phyloP scores from a whole-genome alignment of 1,140 invertebrate species.

The Drosophila subpulchrella region DNA sequence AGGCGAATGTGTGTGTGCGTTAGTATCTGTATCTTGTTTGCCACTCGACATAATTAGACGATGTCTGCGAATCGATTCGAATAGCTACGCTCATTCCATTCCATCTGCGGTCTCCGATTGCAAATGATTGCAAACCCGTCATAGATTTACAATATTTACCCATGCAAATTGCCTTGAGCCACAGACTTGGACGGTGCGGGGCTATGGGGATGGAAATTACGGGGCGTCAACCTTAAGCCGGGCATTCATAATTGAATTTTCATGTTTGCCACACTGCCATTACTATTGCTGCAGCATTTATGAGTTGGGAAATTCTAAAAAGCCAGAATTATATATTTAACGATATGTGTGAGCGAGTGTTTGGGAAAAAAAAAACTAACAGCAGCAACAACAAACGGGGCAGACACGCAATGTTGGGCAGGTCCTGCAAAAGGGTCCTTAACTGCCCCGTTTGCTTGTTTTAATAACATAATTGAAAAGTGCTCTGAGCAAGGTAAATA shows the following conservation, averaged over 20 bases:
- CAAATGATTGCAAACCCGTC: conserved; percentile 71
- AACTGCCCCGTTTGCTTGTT: conserved; percentile 66
- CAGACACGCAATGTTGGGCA: conserved; percentile 52
- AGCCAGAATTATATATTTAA: conserved; percentile 49
- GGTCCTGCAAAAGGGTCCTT: conserved; percentile 61
- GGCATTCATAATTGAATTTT: conserved; percentile 81
- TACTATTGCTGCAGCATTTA: conserved; percentile 54
- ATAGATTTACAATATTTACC: conserved; percentile 80
- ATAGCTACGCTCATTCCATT: conserved; percentile 21
- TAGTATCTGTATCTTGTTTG: conserved; percentile 67
- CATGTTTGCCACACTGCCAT: conserved; percentile 69
- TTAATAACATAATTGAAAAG: conserved; percentile 84
- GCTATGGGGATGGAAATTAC: conserved; percentile 12
- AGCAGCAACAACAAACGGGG: conserved; percentile 18
- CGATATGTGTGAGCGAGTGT: conserved; percentile 31
- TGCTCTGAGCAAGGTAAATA: conserved; percentile 60
- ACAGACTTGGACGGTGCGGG: conserved; percentile 57
- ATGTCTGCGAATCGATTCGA: conserved; percentile 46
- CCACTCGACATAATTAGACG: conserved; percentile 78
- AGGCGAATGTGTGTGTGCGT: conserved; percentile 14
- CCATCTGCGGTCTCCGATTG: conserved; percentile 54
- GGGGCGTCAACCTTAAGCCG: conserved; percentile 71
- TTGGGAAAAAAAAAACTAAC: conserved; percentile 15
- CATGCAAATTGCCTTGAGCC: conserved; percentile 78
- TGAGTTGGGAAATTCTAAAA: conserved; percentile 48